A percentile compares a stretch with the other conserved stretches of the same genome.
These are phyloP conservation scores for Lithophane socia DNA, from an alignment of 2,888 invertebrate genomes.

Conservation along the genomic window DNA sequence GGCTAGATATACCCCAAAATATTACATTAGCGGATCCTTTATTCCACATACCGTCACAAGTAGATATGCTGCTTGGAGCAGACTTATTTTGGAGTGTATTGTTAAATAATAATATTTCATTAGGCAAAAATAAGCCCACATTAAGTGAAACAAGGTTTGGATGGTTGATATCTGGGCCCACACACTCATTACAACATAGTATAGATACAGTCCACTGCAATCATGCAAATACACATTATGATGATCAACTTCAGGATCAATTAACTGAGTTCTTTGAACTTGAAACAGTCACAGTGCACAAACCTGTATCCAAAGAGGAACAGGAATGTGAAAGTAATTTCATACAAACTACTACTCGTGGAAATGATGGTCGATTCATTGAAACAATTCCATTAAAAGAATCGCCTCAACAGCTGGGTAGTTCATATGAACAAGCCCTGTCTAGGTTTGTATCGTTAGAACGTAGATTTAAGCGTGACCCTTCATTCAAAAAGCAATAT, in stretches of 20 bases:
- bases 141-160: too few species aligned
- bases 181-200: too few species aligned
- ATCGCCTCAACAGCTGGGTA: slow-evolving; percentile 15
- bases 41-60: slow-evolving; percentile 19
- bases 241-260: too few species aligned
- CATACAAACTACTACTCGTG: slow-evolving; percentile 6
- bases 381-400: slow-evolving; percentile 14
- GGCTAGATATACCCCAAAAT: slow-evolving; percentile 11
- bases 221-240: too few species aligned
- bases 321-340: slow-evolving; percentile 18
- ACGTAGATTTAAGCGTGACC: slow-evolving; percentile 18
- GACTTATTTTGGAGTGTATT: slow-evolving; percentile 25
- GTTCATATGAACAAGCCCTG: slow-evolving; percentile 20
- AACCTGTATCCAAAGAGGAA: slow-evolving; percentile 9
- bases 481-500: slow-evolving; percentile 19
- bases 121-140: neutral
- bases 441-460: slow-evolving; percentile 20
- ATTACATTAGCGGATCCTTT: slow-evolving; percentile 20
- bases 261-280: too few species aligned
- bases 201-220: too few species aligned
- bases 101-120: slow-evolving; percentile 8
- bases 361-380: slow-evolving; percentile 16
- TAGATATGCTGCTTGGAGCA: slow-evolving; percentile 25
- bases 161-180: too few species aligned
- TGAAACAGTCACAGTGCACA: slow-evolving; percentile 12